Evolutionary conservation across 2,113 vertebrate genomes (phyloP), one percentile per base, ranked within the genome.

Genomic region (Tursiops truncatus): DNA sequence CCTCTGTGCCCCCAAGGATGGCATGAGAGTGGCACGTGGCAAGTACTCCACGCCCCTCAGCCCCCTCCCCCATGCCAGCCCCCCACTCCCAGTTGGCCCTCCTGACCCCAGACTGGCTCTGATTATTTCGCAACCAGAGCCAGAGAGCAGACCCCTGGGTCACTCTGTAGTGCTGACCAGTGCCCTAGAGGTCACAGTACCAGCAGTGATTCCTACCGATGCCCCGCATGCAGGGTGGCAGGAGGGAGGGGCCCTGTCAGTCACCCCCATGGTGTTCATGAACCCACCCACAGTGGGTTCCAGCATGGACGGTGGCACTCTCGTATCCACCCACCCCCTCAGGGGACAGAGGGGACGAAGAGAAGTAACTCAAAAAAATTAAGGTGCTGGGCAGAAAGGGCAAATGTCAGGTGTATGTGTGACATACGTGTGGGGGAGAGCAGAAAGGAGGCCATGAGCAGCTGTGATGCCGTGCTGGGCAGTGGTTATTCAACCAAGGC

Each of bases 341-440:
- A 1, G n/a, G 23, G 62, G 47, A 44, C 77, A 92, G 90, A 53
- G 21, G 25, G 25, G 36, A 41, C 18, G 58, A 62, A 83, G 25
- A 28, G 74, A 53, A 56, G n/a, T 71, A 47, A 47, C 36, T 62
- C 65, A 62, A 33, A 60, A 36, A n/a, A 3, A n/a, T 56, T 56
- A 36, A 53, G 50, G 50, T 36, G 76, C 33, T 79, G 50, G 50
- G 76, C 74, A 90, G 80, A 93, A 60, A 93, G 73, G 58, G 84
- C 53, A 17, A 76, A 70, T 15, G 73, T 23, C 25, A 41, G 25
- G 44, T 74, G n/a, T 58, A 5, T 6, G 50, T 31, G 81, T 67
- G 47, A 28, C 38, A n/a, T 38, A 50, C 41, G 33, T 33, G 31
- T 9, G 26, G 8, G 47, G 11, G 47, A 44, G 25, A 8, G 17